Evolutionary conservation across 1,140 invertebrate species (phyloP), one percentile per base, ranked within the genome.

Genomic region (Pseudobourletiella spinata): DNA sequence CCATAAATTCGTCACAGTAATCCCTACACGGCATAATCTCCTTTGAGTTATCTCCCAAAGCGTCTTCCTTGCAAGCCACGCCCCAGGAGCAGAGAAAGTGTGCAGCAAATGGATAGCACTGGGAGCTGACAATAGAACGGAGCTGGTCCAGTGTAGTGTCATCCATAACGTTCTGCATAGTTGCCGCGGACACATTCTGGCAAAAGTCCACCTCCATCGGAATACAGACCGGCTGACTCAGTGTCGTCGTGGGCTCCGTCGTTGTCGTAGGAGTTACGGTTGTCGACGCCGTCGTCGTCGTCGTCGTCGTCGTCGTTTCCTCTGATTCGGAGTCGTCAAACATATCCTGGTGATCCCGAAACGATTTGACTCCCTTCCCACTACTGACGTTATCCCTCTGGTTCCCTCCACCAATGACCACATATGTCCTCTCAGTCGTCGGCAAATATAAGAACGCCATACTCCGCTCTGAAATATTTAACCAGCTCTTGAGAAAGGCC

Each of bases 1-100:
- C 75, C 81, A 87, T 85, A 72, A 93, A 92, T 50, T 89, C 85
- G 59, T 85, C 80, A 72, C 91, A 95, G 74, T 91, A 92, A 65
- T 85, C 84, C 11, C 85, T 80, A 69, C 91, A 93, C 0, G 90
- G 89, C 87, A 75, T 50, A 79, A 55, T 82, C 80, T 68, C 81
- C 78, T 32, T 64, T 24, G 18, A 32, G 22, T 61, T 61, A n/a
- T 63, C 51, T 3, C 55, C 18, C n/a, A 60, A 24, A 28, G 32
- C 46, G 51, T 59, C 57, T 22, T 48, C 18, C 25, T 70, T 64
- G 22, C 68, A 70, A 6, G 57, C 63, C 11, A 70, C 57, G 4
- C 63, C 65, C 65, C 65, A 70, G 16, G 59, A 56, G 50, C 68
- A 70, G 15, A 70, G 35, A 29, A 70, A 70, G 59, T 70, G 68